These are phyloP conservation scores for Melipona quadrifasciata DNA, from an alignment of 1,140 invertebrate species.

Conservation along the genomic window DNA sequence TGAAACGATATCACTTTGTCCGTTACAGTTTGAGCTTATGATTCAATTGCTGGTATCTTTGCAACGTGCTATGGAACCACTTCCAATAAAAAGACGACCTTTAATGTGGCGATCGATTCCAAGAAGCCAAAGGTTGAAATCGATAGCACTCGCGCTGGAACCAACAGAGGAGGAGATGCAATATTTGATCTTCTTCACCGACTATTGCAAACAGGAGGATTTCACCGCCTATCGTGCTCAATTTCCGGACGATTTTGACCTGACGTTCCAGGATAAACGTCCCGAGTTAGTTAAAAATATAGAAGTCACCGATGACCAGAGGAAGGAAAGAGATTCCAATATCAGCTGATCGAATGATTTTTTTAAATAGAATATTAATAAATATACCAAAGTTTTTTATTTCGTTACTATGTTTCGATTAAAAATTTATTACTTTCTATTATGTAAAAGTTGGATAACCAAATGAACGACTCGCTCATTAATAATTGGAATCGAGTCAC, in stretches of 20 bases:
- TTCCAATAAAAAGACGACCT: slow-evolving; percentile 68
- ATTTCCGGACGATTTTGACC: slow-evolving; percentile 67
- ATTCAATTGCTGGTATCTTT: slow-evolving; percentile 68
- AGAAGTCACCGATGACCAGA: neutral
- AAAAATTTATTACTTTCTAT: neutral
- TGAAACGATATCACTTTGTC: neutral
- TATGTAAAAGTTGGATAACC: neutral
- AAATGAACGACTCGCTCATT: no score
- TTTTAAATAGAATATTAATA: neutral
- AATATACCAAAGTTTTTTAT: neutral
- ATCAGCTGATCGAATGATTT: neutral
- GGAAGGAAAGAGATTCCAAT: neutral
- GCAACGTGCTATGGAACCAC: slow-evolving; percentile 80
- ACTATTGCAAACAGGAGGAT: slow-evolving; percentile 80
- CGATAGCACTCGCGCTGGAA: slow-evolving; percentile 61
- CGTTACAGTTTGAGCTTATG: slow-evolving; percentile 72
- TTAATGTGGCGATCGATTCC: slow-evolving; percentile 70
- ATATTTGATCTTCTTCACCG: slow-evolving; percentile 79
- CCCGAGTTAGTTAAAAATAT: neutral
- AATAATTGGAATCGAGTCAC: no score
- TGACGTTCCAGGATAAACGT: slow-evolving; percentile 43
- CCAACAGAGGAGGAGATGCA: slow-evolving; percentile 77
- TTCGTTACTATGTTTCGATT: neutral
- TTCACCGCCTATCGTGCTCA: slow-evolving; percentile 54
- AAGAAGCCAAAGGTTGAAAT: slow-evolving; percentile 56